Evolutionary conservation across 2,113 vertebrate genomes (phyloP), one percentile per base, ranked within the genome.

Genomic region (Engraulis encrasicolus): DNA sequence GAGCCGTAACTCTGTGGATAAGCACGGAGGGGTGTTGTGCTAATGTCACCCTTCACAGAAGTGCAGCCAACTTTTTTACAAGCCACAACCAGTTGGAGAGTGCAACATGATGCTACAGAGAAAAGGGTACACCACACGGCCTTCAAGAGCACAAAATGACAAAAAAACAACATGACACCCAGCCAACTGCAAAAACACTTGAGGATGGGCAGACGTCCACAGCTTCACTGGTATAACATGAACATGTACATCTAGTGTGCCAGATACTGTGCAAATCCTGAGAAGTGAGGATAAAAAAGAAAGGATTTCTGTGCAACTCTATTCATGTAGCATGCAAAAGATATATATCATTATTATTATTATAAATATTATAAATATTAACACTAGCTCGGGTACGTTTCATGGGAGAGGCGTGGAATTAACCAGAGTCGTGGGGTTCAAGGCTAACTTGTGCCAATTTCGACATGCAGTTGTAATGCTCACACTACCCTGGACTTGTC

Each of bases 211-310:
- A 52, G 40, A 78, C 74, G 52, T 31, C 49, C 52, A 80, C 87
- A 87, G 66, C 89, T 85, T 92, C 93, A 91, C 91, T 93, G 95
- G 88, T 94, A 91, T 94, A 93, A 93, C 82, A 91, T 92, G 90
- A 93, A 93, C 82, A 91, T 92, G 90, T 93, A 91, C 82, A 91
- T 92, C 90, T 93, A 91, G 82, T 89, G 92, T 94, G 91, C 92
- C 94, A 96, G 94, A 93, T 89, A 94, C 93, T 94, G 94, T 94
- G 88, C 92, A 96, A 92, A 95, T 95, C 95, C 95, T 95, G 92
- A 96, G 86, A 90, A 84, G 86, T 61, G 83, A 82, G 37, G 27
- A 83, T 90, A 92, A 89, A 52, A 88, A 90, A 86, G 89, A 7
- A 54, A 83, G 87, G 86, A 85, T 85, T 90, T 88, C 88, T 58